Base-by-base conservation (phyloP, 2,113 vertebrate genomes). In the Phaethon lepturus region DNA sequence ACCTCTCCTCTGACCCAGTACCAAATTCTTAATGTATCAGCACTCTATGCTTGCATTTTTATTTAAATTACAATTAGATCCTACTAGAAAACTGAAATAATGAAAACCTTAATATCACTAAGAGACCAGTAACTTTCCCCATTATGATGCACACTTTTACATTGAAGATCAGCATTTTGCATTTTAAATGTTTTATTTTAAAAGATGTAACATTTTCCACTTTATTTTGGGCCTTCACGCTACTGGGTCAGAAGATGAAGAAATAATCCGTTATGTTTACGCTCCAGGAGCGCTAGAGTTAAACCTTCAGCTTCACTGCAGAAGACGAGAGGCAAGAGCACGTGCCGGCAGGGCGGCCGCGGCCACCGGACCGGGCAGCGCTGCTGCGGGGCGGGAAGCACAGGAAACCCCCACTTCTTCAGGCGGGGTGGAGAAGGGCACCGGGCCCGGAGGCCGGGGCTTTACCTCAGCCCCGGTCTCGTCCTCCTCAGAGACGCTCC, bases 381-480 rank as follows among this genome's bases (percentile, higher is more conserved):
- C 10, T 10, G 17, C 64, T 0, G n/a, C 0, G 26, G 4, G 23
- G 16, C 2, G 18, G 0, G 55, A 10, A 10, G 44, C 25, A 33
- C 68, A 16, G 0, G 42, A 17, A 31, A 1, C 6, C 35, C 13
- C 69, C 4, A 1, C 1, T 17, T 3, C 78, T 4, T 22, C 68
- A 9, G 55, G 35, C 3, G 10, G 12, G 13, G 24, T 24, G 28
- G 24, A 17, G 14, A 17, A 13, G 4, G 24, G 16, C 12, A 2
- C 2, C 5, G 22, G 17, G 64, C 50, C 11, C 13, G 86, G 7
- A 18, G 38, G 25, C 22, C 2, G 23, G 4, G 19, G 33, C 71
- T 88, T 59, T 79, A 92, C 94, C 96, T 96, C 89, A 17, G 38
- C 38, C 73, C 97, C 97, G 53, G 75, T 63, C 23, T 79, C 52